These are phyloP conservation scores for Epirrhoe tristata DNA, from an alignment of 2,888 invertebrate species.

Conservation along the genomic window DNA sequence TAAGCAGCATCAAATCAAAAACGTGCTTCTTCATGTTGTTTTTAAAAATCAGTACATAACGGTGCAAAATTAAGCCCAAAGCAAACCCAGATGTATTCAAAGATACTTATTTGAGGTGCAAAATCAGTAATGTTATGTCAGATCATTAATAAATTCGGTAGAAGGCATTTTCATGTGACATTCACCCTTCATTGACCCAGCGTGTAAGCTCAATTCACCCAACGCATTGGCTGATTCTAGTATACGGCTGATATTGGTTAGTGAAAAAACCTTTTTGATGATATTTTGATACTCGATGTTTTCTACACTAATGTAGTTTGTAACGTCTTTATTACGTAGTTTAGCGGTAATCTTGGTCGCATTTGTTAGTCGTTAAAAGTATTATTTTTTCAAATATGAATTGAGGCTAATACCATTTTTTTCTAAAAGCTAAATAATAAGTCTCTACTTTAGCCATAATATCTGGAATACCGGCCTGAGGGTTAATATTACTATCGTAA, in stretches of 20 bases:
- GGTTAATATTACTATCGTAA: background rate
- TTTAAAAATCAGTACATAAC: too few species aligned
- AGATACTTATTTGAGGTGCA: background rate
- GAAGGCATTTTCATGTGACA: slow-evolving; percentile 48
- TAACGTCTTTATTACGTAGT: slow-evolving; percentile 71
- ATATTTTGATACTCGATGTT: slow-evolving; percentile 85
- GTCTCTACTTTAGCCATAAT: background rate
- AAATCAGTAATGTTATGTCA: slow-evolving; percentile 4
- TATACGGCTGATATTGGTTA: slow-evolving; percentile 85
- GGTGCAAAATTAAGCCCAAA: too few species aligned
- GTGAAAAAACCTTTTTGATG: slow-evolving; percentile 82
- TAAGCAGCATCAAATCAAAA: too few species aligned
- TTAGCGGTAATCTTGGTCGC: slow-evolving; percentile 66
- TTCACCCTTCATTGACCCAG: slow-evolving; percentile 66
- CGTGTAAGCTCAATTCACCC: slow-evolving; percentile 74
- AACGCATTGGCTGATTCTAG: slow-evolving; percentile 83
- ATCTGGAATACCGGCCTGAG: background rate
- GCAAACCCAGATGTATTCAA: background rate
- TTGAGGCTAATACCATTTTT: background rate
- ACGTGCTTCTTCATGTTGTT: too few species aligned
- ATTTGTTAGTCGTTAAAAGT: slow-evolving; percentile 65
- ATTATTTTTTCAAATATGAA: slow-evolving; percentile 39
- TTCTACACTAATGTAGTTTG: slow-evolving; percentile 81
- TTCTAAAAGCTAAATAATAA: background rate
- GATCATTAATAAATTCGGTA: too few species aligned